phyloP scores from a whole-genome alignment of 2,113 vertebrate species.

The Forbesichthys papilliferus region DNA sequence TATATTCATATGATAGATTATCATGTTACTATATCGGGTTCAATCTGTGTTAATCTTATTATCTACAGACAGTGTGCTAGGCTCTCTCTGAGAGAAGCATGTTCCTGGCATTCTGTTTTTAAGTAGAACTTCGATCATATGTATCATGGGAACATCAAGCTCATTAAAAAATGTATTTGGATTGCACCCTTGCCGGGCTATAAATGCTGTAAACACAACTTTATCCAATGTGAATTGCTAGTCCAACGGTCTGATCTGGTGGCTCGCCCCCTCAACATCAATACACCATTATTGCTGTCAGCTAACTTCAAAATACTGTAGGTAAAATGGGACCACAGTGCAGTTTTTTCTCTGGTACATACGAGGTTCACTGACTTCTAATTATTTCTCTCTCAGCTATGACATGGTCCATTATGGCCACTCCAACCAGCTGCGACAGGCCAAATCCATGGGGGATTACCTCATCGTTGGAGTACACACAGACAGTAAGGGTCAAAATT shows the following conservation, averaged over 20 bases:
- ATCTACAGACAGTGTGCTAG: slow-evolving; percentile 46
- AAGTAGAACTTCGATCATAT: slow-evolving; percentile 14
- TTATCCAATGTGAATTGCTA: no score
- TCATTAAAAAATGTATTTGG: background rate
- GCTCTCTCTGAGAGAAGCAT: background rate
- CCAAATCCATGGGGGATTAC: slow-evolving; percentile 93
- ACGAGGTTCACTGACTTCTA: background rate
- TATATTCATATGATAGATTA: slow-evolving; percentile 48
- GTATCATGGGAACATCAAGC: background rate
- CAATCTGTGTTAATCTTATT: slow-evolving; percentile 57
- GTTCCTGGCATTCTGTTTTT: background rate
- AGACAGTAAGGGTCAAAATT: slow-evolving; percentile 79
- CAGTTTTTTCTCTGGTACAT: background rate
- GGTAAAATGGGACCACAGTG: no score
- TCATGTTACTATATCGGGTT: slow-evolving; percentile 36
- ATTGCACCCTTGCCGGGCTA: background rate
- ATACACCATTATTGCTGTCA: background rate
- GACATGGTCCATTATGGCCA: slow-evolving; percentile 99
- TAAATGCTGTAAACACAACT: background rate
- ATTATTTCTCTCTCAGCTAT: slow-evolving; percentile 78
- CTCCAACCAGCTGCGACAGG: slow-evolving; percentile 97
- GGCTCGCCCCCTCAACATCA: no score
- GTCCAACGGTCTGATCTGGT: no score
- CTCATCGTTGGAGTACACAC: slow-evolving; percentile 96
- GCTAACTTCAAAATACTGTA: background rate